These are phyloP conservation scores for Stenotaenia linearis DNA, from an alignment of 2,888 invertebrate species.

Conservation along the genomic window DNA sequence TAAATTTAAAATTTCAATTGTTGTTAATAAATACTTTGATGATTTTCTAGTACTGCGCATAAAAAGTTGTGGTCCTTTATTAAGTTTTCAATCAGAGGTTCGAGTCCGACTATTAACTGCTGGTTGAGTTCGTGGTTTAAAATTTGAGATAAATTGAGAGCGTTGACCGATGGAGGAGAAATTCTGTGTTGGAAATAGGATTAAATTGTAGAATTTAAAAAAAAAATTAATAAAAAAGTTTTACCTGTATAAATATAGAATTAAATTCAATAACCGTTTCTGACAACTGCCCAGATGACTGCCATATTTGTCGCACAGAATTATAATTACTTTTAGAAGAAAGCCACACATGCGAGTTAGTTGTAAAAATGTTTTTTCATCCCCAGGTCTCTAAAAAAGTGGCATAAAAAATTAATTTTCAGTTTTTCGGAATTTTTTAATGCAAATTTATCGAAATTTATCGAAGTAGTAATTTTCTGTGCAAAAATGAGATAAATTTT, in stretches of 20 bases:
- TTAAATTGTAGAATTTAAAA: too few species aligned
- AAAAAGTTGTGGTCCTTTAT: background rate
- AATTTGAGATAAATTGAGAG: background rate
- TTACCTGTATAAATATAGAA: background rate
- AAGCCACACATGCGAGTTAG: background rate
- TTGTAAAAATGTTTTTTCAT: background rate
- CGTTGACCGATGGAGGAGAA: background rate
- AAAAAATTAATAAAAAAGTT: background rate
- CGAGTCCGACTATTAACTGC: background rate
- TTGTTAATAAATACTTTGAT: background rate
- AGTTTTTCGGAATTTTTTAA: background rate
- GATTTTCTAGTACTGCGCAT: background rate
- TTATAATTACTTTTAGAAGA: background rate
- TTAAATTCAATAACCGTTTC: background rate
- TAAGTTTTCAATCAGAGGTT: background rate
- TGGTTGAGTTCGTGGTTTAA: background rate
- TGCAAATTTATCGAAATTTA: background rate
- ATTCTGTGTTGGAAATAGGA: too few species aligned
- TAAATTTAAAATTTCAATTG: background rate
- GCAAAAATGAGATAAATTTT: too few species aligned
- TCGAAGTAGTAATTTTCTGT: too few species aligned
- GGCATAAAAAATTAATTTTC: background rate
- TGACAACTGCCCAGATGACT: background rate
- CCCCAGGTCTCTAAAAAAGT: background rate
- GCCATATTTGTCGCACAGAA: background rate